Conservation (phyloP, 2,888 invertebrate genomes). For the Elegia similella region DNA sequence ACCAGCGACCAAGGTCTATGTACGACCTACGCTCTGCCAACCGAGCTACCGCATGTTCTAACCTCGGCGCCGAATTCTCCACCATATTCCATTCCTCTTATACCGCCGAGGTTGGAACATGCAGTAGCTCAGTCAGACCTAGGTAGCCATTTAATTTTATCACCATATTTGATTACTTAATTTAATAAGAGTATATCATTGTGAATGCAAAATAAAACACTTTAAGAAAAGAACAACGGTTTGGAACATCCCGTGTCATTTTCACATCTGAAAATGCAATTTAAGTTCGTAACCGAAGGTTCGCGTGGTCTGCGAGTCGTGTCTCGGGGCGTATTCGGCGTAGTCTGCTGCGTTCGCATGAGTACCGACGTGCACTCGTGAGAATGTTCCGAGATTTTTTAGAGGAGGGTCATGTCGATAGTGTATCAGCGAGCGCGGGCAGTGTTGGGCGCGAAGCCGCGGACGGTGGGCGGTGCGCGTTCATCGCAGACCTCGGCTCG, state of each 20-base stretch:
- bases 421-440: constrained; percentile 44
- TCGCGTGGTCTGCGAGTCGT: constrained; percentile 43
- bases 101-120: no score
- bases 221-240: constrained; percentile 5
- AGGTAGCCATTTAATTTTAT: no score
- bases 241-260: constrained; percentile 2
- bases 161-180: constrained; percentile 7
- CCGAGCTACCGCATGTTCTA: no score
- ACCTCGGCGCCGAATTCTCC: no score
- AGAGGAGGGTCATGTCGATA: constrained; percentile 48
- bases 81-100: no score
- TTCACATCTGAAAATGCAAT: constrained; percentile 17
- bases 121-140: no score
- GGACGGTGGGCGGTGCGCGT: constrained; percentile 44
- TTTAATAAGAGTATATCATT: no score
- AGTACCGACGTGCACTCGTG: constrained; percentile 36
- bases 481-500: constrained; percentile 29
- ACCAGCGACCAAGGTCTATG: no score
- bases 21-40: no score
- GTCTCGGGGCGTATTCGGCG: constrained; percentile 45
- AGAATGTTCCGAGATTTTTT: constrained; percentile 47
- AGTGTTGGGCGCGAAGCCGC: constrained; percentile 53
- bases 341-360: constrained; percentile 33
- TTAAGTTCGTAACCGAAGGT: constrained; percentile 34
- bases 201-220: no score